Evolutionary conservation across 2,888 invertebrate species (phyloP), one percentile per base, ranked within the genome.

Genomic region (Spodoptera picta): DNA sequence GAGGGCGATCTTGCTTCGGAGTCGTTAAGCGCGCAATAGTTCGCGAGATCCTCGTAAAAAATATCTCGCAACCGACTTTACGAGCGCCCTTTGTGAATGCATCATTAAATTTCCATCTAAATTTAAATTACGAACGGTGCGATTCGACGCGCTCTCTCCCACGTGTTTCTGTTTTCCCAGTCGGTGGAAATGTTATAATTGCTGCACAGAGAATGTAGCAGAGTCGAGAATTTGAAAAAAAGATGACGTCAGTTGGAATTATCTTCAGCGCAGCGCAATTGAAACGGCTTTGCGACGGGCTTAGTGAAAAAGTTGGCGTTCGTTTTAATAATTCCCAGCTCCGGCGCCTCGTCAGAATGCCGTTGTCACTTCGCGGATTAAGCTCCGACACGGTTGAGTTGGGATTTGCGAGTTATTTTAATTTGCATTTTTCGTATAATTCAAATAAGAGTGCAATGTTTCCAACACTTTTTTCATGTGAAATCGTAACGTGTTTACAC

Each of bases 11-110:
- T 93, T 92, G 92, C 94, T 92, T 92, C 92, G 92, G 92, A 93
- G 94, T 94, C 94, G 94, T 94, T 94, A 94, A 94, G 94, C 93
- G 93, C 93, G 94, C 94, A 94, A 94, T 94, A 94, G 94, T 94
- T 94, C 93, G 93, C 94, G 93, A 93, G 94, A 93, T 94, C 92
- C 93, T 94, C 94, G 90, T 94, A 94, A 94, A 94, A 94, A 94
- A 94, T 93, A 94, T 94, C 93, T 93, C 93, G 92, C 93, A 90
- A 91, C 92, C 92, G 89, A 94, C 92, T 94, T 94, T 94, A 94
- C 90, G 94, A 93, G 94, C 92, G 90, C 92, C 91, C 93, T 94
- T 94, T 94, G 94, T 94, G 92, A 90, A 92, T 91, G 94, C 94
- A 93, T 94, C 94, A 94, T 94, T 94, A 94, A 94, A 94, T 94